These are phyloP conservation scores for Amyelois transitella DNA, from an alignment of 1,140 invertebrate genomes.

Conservation along the genomic window DNA sequence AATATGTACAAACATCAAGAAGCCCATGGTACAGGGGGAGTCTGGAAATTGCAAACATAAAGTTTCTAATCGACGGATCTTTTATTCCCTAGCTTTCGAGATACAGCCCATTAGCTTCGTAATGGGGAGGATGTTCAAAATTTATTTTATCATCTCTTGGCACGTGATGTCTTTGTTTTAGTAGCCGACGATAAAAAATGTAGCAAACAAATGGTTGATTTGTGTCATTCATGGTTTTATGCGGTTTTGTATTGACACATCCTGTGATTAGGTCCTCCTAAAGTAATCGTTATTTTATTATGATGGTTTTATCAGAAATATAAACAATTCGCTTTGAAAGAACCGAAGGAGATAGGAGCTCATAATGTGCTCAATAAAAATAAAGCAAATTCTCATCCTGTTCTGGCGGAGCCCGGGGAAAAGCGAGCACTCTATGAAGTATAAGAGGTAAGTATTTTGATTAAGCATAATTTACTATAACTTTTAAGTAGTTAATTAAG, in stretches of 20 bases:
- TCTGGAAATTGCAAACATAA: constrained; percentile 68
- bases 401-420: too few species aligned
- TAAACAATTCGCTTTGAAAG: too few species aligned
- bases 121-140: constrained; percentile 66
- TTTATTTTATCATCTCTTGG: constrained; percentile 71
- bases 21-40: constrained; percentile 31
- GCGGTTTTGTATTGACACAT: not conserved
- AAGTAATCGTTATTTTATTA: too few species aligned
- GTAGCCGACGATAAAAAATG: constrained; percentile 11
- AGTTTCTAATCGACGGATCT: constrained; percentile 72
- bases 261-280: too few species aligned
- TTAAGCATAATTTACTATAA: too few species aligned
- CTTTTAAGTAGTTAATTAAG: too few species aligned
- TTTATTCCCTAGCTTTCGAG: constrained; percentile 66
- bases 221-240: constrained; percentile 16
- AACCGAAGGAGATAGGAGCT: too few species aligned
- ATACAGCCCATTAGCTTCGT: constrained; percentile 70
- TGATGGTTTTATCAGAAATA: too few species aligned
- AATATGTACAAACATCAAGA: constrained; percentile 20
- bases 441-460: too few species aligned
- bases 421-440: too few species aligned
- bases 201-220: constrained; percentile 24
- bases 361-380: too few species aligned
- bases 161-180: constrained; percentile 62
- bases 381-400: too few species aligned